phyloP scores from a whole-genome alignment of 2,797 vertebrate genomes.

The Sebastes baramenuke region DNA sequence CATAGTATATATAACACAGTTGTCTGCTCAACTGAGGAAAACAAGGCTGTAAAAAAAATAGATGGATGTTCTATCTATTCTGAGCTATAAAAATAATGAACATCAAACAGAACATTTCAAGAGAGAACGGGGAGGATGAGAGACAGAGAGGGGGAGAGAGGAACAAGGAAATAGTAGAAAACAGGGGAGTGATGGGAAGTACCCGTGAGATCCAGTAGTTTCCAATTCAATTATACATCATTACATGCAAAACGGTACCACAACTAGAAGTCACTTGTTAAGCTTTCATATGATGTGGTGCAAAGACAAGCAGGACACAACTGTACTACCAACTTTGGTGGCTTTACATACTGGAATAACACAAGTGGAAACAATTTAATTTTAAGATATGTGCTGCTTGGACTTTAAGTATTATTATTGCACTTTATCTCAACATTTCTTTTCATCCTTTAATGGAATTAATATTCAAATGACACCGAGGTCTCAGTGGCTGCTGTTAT shows the following conservation, averaged over 20 bases:
- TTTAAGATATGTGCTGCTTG: not conserved
- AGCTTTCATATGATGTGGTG: not conserved
- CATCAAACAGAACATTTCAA: constrained; percentile 33
- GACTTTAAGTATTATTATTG: not conserved
- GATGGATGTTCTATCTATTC: constrained; percentile 39
- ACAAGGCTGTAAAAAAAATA: constrained; percentile 27
- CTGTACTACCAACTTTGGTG: not conserved
- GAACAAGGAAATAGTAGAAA: not conserved
- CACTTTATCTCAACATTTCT: not conserved
- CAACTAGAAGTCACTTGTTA: not conserved
- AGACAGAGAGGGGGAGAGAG: not conserved
- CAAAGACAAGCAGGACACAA: no score
- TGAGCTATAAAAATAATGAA: constrained; percentile 47
- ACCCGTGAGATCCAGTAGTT: not conserved
- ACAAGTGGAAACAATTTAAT: not conserved
- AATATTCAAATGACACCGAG: no score
- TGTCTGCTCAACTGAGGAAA: constrained; percentile 29
- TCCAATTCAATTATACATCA: constrained; percentile 3
- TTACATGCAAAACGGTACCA: not conserved
- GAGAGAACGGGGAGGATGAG: not conserved
- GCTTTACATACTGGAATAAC: not conserved
- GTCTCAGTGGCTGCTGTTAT: not conserved
- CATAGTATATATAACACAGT: constrained; percentile 32
- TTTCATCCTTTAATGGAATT: not conserved
- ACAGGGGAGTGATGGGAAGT: not conserved